phyloP scores from a whole-genome alignment of 1,140 invertebrate species.

The Episyrphus balteatus region DNA sequence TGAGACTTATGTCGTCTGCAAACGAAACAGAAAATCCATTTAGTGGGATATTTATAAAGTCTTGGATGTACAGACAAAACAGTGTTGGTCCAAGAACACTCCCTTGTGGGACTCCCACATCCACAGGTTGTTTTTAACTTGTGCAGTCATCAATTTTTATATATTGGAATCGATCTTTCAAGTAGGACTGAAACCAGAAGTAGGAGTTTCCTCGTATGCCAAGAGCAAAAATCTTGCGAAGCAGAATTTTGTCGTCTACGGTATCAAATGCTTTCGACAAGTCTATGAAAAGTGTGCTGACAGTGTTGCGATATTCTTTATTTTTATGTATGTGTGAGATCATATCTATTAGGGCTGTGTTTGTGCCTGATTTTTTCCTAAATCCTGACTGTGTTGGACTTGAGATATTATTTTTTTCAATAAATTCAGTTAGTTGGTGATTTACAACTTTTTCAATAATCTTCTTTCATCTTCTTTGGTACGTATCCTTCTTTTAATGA shows the following conservation, averaged over 20 bases:
- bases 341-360: neutral
- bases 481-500: neutral
- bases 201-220: neutral
- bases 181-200: neutral
- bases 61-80: neutral
- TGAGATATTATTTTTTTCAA: no score
- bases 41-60: no score
- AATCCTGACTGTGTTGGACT: neutral
- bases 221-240: neutral
- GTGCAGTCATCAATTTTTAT: neutral
- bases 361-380: neutral
- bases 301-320: neutral
- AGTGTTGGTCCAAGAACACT: neutral
- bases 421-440: no score
- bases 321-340: neutral
- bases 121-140: neutral
- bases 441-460: no score
- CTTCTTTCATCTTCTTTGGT: neutral
- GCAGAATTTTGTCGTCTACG: constrained; percentile 6
- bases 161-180: neutral
- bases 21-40: no score
- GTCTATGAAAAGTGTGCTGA: constrained; percentile 8
- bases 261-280: constrained; percentile 12
- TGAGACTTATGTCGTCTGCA: no score
- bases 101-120: neutral